A percentile compares a stretch with the other conserved stretches of the same genome.
These are phyloP conservation scores for Zeuzera pyrina DNA, from an alignment of 2,888 invertebrate genomes.

Conservation along the genomic window DNA sequence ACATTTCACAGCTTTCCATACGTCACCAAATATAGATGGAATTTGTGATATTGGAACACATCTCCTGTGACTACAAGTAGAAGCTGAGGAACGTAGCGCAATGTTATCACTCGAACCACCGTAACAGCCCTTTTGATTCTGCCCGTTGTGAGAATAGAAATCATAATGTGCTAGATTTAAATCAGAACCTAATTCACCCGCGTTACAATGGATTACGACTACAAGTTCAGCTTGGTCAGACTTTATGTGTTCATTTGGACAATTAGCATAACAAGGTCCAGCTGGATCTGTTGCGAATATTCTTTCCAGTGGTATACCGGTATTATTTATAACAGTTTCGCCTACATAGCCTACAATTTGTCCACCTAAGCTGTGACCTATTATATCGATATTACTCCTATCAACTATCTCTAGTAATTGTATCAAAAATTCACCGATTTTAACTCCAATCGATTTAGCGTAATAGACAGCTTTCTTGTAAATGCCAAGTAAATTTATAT, in stretches of 20 bases:
- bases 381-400: background rate
- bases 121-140: background rate
- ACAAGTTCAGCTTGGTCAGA: background rate
- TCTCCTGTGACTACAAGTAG: background rate
- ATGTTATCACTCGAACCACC: background rate
- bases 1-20: background rate
- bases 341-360: background rate
- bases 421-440: background rate
- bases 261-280: background rate
- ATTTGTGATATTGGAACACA: background rate
- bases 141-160: constrained; percentile 1
- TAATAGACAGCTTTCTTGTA: background rate
- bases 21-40: background rate
- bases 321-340: background rate
- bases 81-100: background rate
- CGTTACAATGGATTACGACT: background rate
- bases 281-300: background rate
- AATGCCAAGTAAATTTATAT: background rate
- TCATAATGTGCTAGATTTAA: background rate
- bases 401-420: background rate
- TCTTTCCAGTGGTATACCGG: background rate
- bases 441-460: background rate
- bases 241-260: background rate
- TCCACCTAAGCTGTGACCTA: constrained; percentile 1
- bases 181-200: background rate